Evolutionary conservation across 2,113 vertebrate genomes (phyloP).

Genomic region (Corydoras sp.): DNA sequence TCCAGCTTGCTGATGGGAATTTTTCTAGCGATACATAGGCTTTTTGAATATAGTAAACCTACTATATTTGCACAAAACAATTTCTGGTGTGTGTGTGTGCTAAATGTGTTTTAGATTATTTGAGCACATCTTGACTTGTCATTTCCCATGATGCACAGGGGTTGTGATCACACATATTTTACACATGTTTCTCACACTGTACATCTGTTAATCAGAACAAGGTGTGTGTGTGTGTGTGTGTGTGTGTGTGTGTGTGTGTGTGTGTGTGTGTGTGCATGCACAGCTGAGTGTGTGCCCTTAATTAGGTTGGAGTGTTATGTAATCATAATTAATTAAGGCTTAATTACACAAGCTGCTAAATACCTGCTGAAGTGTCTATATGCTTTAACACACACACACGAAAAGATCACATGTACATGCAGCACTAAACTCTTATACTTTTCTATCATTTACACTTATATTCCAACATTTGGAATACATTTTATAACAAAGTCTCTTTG

Average conservation of each 20-base stretch:
- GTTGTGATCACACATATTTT: slow-evolving; percentile 32
- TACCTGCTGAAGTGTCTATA: slow-evolving; percentile 30
- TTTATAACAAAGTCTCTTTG: too few relatives aligned
- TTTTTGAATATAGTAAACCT: too few relatives aligned
- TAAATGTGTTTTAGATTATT: too few relatives aligned
- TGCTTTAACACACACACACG: not conserved
- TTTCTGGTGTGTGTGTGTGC: too few relatives aligned
- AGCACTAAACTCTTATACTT: too few relatives aligned
- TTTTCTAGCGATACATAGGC: too few relatives aligned
- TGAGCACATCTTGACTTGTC: not conserved
- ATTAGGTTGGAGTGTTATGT: slow-evolving; percentile 42
- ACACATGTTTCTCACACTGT: slow-evolving; percentile 37
- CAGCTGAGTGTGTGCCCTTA: slow-evolving; percentile 23
- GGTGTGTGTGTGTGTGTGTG: slow-evolving; percentile 28
- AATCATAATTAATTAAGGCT: slow-evolving; percentile 46
- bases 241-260: not conserved
- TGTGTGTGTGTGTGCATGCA: slow-evolving; percentile 9
- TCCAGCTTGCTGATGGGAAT: too few relatives aligned
- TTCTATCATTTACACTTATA: too few relatives aligned
- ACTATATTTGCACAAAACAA: too few relatives aligned
- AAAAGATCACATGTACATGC: too few relatives aligned
- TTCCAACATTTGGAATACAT: too few relatives aligned
- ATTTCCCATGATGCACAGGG: slow-evolving; percentile 24
- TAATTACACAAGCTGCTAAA: slow-evolving; percentile 43
- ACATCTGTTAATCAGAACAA: slow-evolving; percentile 40